Conservation (phyloP, 2,888 invertebrate genomes). For the Lasioglossum vierecki region DNA sequence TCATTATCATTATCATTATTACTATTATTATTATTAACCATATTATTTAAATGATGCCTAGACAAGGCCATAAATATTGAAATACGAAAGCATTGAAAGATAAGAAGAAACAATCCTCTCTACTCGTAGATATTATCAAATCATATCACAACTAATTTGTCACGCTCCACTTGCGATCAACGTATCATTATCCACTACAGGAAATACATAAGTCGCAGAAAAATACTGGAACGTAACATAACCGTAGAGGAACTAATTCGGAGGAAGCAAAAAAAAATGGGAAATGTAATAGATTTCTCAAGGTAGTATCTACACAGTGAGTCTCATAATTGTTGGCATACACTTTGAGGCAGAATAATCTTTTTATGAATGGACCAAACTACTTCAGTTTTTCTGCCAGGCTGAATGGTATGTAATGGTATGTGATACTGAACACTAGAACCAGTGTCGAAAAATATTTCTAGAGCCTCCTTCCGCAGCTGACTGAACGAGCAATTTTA, state of each 20-base stretch:
- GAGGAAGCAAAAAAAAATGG: background rate
- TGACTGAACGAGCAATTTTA: slow-evolving; percentile 44
- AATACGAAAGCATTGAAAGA: background rate
- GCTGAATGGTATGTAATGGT: no score
- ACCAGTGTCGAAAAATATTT: slow-evolving; percentile 14
- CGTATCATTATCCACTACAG: background rate
- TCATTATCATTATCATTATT: no score
- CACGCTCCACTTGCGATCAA: background rate
- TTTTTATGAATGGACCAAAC: no score
- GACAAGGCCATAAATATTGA: background rate
- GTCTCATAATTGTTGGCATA: no score
- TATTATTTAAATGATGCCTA: background rate
- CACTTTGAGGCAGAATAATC: no score
- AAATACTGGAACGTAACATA: background rate
- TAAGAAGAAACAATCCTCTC: background rate
- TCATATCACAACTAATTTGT: background rate
- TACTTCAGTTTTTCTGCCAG: no score
- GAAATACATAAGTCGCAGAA: background rate
- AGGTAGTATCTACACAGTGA: background rate
- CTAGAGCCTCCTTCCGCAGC: slow-evolving; percentile 36
- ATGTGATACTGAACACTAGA: background rate
- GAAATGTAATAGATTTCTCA: background rate
- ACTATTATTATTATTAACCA: no score
- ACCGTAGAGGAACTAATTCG: background rate
- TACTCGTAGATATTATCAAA: background rate